Evolutionary conservation across 2,888 invertebrate genomes (phyloP).

Genomic region (Achlya flavicornis): DNA sequence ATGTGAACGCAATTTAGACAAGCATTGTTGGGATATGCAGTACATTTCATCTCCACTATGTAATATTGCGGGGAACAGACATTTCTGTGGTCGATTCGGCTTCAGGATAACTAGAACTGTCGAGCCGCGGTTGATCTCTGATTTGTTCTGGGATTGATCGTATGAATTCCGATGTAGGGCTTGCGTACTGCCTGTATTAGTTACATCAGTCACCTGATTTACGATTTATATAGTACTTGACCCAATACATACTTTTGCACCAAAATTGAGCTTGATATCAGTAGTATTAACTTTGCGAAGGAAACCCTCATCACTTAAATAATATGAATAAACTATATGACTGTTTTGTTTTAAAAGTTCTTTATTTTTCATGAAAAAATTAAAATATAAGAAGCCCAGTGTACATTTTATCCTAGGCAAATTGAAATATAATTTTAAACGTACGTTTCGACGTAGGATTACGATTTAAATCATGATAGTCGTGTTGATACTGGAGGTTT

Average conservation of each 20-base stretch:
- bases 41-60: conserved; percentile 32
- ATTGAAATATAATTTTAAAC: too few relatives aligned
- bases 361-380: too few relatives aligned
- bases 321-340: too few relatives aligned
- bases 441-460: too few relatives aligned
- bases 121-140: conserved; percentile 16
- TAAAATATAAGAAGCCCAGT: too few relatives aligned
- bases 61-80: conserved; percentile 38
- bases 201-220: too few relatives aligned
- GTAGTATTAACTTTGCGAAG: too few relatives aligned
- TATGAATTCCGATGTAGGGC: neutral
- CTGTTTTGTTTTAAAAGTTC: too few relatives aligned
- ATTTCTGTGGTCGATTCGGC: conserved; percentile 35
- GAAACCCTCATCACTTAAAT: too few relatives aligned
- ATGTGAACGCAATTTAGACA: conserved; percentile 78
- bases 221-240: neutral
- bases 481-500: too few relatives aligned
- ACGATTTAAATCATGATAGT: too few relatives aligned
- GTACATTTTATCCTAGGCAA: too few relatives aligned
- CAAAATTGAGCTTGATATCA: neutral
- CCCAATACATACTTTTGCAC: conserved; percentile 11
- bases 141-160: conserved; percentile 18
- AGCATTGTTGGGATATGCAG: conserved; percentile 70
- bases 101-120: conserved; percentile 30
- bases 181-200: neutral